These are phyloP conservation scores for Asbolus verrucosus DNA, from an alignment of 1,140 invertebrate species.

Conservation along the genomic window DNA sequence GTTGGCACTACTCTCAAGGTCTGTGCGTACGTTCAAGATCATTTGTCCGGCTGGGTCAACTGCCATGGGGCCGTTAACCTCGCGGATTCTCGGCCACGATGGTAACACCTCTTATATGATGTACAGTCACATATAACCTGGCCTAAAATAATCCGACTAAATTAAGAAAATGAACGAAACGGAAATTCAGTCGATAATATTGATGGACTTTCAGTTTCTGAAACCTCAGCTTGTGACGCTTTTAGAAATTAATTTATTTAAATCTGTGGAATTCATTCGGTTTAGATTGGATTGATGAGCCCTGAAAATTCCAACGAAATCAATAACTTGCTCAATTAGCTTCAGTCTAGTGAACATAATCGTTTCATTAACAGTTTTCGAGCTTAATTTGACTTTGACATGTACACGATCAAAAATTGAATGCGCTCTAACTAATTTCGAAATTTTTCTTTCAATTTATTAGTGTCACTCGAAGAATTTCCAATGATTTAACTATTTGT, in stretches of 20 bases:
- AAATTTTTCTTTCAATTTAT: neutral
- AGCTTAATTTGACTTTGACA: constrained; percentile 4
- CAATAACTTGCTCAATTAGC: constrained; percentile 8
- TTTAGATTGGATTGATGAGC: too few relatives aligned
- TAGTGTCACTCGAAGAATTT: too few relatives aligned
- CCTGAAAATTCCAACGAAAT: constrained; percentile 12
- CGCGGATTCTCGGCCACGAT: constrained; percentile 33
- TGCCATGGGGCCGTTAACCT: constrained; percentile 42
- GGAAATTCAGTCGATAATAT: too few relatives aligned
- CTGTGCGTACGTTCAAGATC: constrained; percentile 46
- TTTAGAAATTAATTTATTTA: too few relatives aligned
- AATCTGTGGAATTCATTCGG: constrained; percentile 11
- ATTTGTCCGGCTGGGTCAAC: constrained; percentile 48
- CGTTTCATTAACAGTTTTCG: constrained; percentile 9
- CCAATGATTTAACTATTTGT: too few relatives aligned
- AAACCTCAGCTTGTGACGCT: too few relatives aligned
- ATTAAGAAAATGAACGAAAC: constrained; percentile 8
- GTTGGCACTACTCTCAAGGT: constrained; percentile 49
- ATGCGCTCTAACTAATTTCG: constrained; percentile 6
- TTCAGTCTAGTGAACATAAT: constrained; percentile 14
- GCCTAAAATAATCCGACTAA: constrained; percentile 11
- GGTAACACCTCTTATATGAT: neutral
- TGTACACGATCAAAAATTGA: neutral
- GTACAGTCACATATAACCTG: too few relatives aligned
- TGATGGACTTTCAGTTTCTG: constrained; percentile 3